Evolutionary conservation across 2,888 invertebrate species (phyloP).

Genomic region (Adelognathus sp.): DNA sequence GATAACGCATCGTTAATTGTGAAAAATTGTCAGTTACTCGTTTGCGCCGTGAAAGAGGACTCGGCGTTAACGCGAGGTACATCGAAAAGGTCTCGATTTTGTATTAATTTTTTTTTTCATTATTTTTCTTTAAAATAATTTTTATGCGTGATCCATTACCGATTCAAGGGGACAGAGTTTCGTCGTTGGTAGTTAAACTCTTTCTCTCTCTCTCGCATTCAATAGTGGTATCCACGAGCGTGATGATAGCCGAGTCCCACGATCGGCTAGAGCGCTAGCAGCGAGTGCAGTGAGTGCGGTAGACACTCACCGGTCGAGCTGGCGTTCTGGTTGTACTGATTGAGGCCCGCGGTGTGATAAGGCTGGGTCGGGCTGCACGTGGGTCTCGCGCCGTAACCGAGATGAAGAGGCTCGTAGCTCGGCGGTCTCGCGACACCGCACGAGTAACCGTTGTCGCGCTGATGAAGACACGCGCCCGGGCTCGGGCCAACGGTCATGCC

Average conservation of each 20-base stretch:
- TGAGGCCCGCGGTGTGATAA: constrained; percentile 83
- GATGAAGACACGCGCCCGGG: constrained; percentile 84
- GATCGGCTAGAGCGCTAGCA: constrained; percentile 81
- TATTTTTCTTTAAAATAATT: constrained; percentile 23
- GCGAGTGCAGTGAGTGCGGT: constrained; percentile 81
- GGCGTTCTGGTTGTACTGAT: constrained; percentile 80
- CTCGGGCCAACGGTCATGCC: constrained; percentile 82
- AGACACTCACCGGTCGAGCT: constrained; percentile 81
- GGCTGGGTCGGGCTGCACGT: constrained; percentile 87
- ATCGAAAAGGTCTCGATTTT: not conserved
- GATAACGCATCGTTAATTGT: not conserved
- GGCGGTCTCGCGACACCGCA: constrained; percentile 83
- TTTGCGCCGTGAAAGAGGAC: constrained; percentile 12
- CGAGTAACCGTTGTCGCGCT: constrained; percentile 83
- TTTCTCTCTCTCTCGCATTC: constrained; percentile 57
- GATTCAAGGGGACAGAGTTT: constrained; percentile 46
- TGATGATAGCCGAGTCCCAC: constrained; percentile 77
- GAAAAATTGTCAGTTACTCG: not conserved
- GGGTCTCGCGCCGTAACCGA: constrained; percentile 84
- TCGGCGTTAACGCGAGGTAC: constrained; percentile 15
- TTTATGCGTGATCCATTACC: constrained; percentile 55
- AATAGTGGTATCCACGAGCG: constrained; percentile 75
- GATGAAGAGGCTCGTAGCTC: constrained; percentile 83
- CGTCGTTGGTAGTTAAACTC: constrained; percentile 47
- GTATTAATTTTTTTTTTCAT: not conserved